Percentiles rank a stretch among this genome's conserved stretches.
phyloP scores from a whole-genome alignment of 2,888 invertebrate species.

The Phyto melanocephala region DNA sequence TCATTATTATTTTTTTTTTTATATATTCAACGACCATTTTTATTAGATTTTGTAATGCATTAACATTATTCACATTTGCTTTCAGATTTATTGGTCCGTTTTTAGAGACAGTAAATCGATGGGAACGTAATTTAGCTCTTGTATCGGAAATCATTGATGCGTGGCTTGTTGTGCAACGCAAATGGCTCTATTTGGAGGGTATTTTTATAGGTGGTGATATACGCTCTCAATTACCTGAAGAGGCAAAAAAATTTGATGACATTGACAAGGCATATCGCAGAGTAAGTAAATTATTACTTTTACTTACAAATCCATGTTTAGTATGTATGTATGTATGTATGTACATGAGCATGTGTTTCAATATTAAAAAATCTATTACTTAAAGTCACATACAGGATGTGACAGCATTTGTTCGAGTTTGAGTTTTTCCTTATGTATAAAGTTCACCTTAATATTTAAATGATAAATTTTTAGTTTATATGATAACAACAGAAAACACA shows the following conservation, averaged over 20 bases:
- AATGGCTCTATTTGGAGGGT: slow-evolving; percentile 95
- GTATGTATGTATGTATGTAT: not conserved
- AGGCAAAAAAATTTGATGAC: slow-evolving; percentile 93
- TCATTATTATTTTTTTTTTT: not conserved
- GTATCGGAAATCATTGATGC: slow-evolving; percentile 93
- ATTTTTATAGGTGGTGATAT: slow-evolving; percentile 96
- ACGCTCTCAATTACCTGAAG: slow-evolving; percentile 90
- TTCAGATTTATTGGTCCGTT: slow-evolving; percentile 92
- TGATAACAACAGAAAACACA: no score
- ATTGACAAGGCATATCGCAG: slow-evolving; percentile 90
- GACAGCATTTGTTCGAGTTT: no score
- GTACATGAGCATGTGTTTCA: not conserved
- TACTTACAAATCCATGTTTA: no score
- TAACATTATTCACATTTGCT: not conserved
- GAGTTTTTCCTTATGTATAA: no score
- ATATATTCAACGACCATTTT: slow-evolving; percentile 1
- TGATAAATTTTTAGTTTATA: no score
- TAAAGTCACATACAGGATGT: no score
- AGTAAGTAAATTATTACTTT: slow-evolving; percentile 80
- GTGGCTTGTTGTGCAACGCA: slow-evolving; percentile 91
- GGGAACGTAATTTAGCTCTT: slow-evolving; percentile 89
- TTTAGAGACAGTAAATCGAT: slow-evolving; percentile 88
- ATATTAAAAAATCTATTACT: no score
- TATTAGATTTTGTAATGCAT: not conserved
- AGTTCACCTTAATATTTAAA: no score